A percentile compares a stretch with the other conserved stretches of the same genome.
These are phyloP conservation scores for Australoheros scitulus DNA, from an alignment of 2,113 vertebrate species.

Conservation along the genomic window DNA sequence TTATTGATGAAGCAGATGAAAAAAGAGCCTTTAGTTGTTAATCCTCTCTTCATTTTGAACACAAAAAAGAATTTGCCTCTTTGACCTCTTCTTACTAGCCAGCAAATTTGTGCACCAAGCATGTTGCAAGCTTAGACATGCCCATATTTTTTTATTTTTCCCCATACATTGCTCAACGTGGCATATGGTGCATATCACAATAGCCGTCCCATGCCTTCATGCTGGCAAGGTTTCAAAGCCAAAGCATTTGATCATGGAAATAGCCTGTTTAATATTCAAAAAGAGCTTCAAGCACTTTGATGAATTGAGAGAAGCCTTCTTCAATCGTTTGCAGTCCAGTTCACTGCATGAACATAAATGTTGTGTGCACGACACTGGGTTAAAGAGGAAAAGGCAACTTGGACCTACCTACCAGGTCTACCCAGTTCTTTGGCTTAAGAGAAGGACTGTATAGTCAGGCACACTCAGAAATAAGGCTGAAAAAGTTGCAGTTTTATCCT, in stretches of 20 bases:
- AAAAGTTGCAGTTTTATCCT: conserved; percentile 14
- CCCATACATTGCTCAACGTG: neutral
- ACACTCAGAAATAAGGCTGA: conserved; percentile 24
- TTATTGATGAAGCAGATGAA: conserved; percentile 58
- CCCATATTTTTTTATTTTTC: neutral
- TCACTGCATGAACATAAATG: conserved; percentile 53
- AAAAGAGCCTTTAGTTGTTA: conserved; percentile 24
- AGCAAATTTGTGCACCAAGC: neutral
- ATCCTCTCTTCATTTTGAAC: neutral
- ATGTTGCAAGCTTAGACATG: neutral
- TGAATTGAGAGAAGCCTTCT: conserved; percentile 44
- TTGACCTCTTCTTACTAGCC: neutral
- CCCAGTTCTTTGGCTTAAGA: conserved; percentile 8
- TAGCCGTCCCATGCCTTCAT: conserved; percentile 16
- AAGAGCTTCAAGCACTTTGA: conserved; percentile 51
- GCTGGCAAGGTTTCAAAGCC: conserved; percentile 38
- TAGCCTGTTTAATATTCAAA: conserved; percentile 68
- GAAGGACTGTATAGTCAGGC: conserved; percentile 13
- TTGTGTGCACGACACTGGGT: conserved; percentile 33
- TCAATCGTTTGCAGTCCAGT: conserved; percentile 50
- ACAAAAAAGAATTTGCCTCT: neutral
- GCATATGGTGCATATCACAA: conserved; percentile 9
- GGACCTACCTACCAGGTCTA: conserved; percentile 7
- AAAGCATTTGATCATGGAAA: conserved; percentile 56
- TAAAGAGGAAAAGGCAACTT: conserved; percentile 25